Evolutionary conservation across 30 jellyfish, hydroid and myxozoan species (phyloP), one percentile per base, ranked within the genome.

Genomic region (Nemopilema nomurai): DNA sequence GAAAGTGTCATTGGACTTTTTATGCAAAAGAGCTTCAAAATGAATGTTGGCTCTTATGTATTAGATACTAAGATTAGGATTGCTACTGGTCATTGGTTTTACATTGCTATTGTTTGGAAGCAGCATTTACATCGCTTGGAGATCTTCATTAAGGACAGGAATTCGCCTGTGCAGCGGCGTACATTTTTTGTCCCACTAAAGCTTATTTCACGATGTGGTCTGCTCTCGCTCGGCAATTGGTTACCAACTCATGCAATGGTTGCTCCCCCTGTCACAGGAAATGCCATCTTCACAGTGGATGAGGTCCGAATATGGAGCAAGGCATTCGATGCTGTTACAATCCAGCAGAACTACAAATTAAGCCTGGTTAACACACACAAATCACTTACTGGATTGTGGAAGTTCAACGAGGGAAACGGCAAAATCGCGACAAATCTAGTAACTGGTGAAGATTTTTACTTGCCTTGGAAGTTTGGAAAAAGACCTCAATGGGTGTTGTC

Each of bases 181-280:
- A 74, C 93, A 16, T 85, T 85, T 53, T 41, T 21, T 32, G 27
- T 85, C 0, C 68, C 18, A 27, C 0, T 71, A 16, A 25, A 26
- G 26, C 93, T 87, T 6, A 73, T 85, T 20, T 32, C 76, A 18
- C 51, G 80, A 69, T 85, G 93, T 50, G 87, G 93, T 28, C 66
- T 70, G 83, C 62, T 85, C 18, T 50, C 93, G 9, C 21, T 85
- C 25, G 93, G 93, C 69, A 71, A 51, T 30, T 85, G 93, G 93
- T 22, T 74, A 30, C 88, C 88, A 18, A 73, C 93, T 17, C 7
- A 20, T 9, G 30, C 23, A 17, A 74, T 74, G 81, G 57, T 75
- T n/a, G 4, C 62, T 52, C 88, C 93, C 16, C 93, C 93, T 4
- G 70, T 66, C 6, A 21, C 72, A 1, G 74, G 71, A 20, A 25